phyloP scores from a whole-genome alignment of 2,113 vertebrate species.

The Anhinga rufa region DNA sequence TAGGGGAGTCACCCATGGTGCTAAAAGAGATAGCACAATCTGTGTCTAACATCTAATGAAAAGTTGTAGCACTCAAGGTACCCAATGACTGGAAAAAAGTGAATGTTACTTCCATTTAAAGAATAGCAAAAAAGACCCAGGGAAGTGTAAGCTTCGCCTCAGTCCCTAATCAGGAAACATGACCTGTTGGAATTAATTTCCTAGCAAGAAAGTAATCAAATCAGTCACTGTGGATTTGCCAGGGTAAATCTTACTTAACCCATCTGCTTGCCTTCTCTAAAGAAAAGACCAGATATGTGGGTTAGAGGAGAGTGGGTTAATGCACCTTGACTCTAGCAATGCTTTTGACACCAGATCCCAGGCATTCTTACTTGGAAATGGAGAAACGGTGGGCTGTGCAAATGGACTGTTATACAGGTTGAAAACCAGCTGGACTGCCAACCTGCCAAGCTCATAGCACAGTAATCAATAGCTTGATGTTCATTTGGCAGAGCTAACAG shows the following conservation, averaged over 20 bases:
- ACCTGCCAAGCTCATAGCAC: not conserved
- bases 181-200: not conserved
- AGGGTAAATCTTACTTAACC: not conserved
- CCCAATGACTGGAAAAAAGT: rapidly evolving
- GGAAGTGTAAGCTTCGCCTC: not conserved
- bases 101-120: not conserved
- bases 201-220: not conserved
- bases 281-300: not conserved
- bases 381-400: not conserved
- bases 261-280: not conserved
- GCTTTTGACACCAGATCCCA: not conserved
- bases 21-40: not conserved
- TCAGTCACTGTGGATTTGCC: not conserved
- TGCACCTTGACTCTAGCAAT: not conserved
- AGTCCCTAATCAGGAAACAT: not conserved
- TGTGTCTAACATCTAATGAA: not conserved
- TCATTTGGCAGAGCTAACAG: slow-evolving; percentile 30
- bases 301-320: not conserved
- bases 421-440: slow-evolving; percentile 8
- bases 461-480: slow-evolving; percentile 30
- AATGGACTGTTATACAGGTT: not conserved
- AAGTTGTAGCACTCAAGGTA: not conserved
- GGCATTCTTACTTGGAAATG: not conserved
- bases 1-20: not conserved
- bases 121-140: not conserved